Conservation (phyloP, 2,113 vertebrate species). For the Vombatus ursinus region DNA sequence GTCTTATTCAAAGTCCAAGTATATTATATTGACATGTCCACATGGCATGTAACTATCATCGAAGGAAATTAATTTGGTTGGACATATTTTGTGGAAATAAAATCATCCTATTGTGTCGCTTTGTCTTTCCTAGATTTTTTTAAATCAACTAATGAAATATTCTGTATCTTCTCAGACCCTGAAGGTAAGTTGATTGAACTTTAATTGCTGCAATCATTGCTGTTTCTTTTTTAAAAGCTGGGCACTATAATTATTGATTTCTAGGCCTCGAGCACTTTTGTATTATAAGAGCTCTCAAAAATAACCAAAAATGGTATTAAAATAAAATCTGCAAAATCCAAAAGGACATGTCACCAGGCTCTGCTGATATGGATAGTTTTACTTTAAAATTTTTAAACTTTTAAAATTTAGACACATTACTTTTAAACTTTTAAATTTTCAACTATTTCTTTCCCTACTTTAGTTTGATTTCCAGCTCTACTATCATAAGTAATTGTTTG, state of each 20-base stretch:
- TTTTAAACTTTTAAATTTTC: no score
- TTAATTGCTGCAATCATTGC: neutral
- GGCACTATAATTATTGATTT: neutral
- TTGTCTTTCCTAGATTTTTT: neutral
- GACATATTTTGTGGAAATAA: neutral
- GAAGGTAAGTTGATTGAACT: neutral
- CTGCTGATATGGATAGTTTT: neutral
- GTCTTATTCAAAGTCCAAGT: neutral
- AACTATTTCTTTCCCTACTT: neutral
- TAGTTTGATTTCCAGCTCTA: neutral
- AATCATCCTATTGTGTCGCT: neutral
- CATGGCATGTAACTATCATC: neutral
- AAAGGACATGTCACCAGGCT: neutral
- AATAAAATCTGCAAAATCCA: neutral
- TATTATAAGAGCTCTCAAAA: neutral
- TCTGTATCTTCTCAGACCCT: neutral
- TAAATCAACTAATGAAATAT: neutral
- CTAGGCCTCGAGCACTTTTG: neutral
- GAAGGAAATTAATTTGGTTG: neutral
- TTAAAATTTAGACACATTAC: no score
- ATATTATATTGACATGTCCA: neutral
- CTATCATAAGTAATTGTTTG: neutral
- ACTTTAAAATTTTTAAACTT: neutral
- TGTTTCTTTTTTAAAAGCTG: neutral
- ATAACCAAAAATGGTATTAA: neutral